These are phyloP conservation scores for Gymnocephalus cernua DNA, from an alignment of 2,113 vertebrate genomes.

Conservation along the genomic window DNA sequence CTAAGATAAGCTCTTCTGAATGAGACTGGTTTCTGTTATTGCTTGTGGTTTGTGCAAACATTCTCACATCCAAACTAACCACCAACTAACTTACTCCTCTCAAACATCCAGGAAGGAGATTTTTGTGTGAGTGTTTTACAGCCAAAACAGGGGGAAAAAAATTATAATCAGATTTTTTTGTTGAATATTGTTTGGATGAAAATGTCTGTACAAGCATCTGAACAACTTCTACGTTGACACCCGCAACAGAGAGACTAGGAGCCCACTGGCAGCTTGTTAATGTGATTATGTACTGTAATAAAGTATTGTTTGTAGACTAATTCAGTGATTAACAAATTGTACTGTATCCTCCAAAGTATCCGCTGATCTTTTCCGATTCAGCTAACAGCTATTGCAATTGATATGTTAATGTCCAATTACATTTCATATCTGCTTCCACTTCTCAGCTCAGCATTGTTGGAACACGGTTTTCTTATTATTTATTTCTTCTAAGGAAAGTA, in stretches of 20 bases:
- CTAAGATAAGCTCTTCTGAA: background rate
- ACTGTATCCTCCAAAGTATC: background rate
- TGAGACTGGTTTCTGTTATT: background rate
- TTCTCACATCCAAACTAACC: background rate
- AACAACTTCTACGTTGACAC: background rate
- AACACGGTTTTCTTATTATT: slow-evolving; percentile 2
- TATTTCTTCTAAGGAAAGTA: background rate
- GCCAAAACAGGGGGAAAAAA: too few relatives aligned
- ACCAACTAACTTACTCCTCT: background rate
- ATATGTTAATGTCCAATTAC: slow-evolving; percentile 9
- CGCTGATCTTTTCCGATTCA: background rate
- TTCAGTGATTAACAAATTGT: background rate
- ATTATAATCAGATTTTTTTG: too few relatives aligned
- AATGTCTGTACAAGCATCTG: background rate
- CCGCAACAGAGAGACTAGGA: background rate
- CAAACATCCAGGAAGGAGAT: background rate
- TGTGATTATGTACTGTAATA: background rate
- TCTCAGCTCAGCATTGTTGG: background rate
- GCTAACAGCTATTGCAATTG: background rate
- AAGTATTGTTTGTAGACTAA: background rate
- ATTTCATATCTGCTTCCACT: slow-evolving; percentile 5
- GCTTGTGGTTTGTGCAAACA: background rate
- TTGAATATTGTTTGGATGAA: background rate
- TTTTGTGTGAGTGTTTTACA: too few relatives aligned
- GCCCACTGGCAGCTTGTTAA: background rate